Evolutionary conservation across 2,888 invertebrate genomes (phyloP), one percentile per base, ranked within the genome.

Genomic region (Thecocarcelia acutangulata): DNA sequence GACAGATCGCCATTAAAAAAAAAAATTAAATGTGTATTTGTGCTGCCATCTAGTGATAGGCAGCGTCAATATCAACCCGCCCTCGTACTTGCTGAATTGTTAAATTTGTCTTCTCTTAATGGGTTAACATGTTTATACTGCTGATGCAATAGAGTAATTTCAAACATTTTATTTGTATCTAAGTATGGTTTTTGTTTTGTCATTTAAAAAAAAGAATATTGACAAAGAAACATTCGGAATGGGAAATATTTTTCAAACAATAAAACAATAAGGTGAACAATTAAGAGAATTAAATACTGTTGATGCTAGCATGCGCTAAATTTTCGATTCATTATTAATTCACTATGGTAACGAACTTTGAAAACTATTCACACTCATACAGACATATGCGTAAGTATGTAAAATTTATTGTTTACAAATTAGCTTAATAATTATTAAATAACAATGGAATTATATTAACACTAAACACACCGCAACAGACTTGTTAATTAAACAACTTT

Each of bases 371-470:
- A 64, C 33, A 63, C 54, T 54, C 5, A 40, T 15, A 40, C 24
- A 24, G 4, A 59, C 4, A 56, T 15, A 59, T 24, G 5, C 24
- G 5, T 24, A 37, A 48, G 37, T 15, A 37, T 56, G 15, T 69
- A 54, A 64, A 72, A 52, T 48, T 24, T 50, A 73, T 81, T 81
- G 77, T 82, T 77, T 74, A 50, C 73, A 77, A 77, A 82, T 78
- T 82, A 58, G 61, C 52, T 56, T 50, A 44, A 59, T 40, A 81
- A 81, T 77, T 48, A 56, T 75, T 77, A 52, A 82, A 78, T 59
- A 82, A 78, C 77, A 82, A 81, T 77, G 15, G 24, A 48, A 68
- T 44, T 19, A 2, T 28, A 48, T 66, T 68, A 42, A 61, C 50
- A 61, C 19, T 52, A 44, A 42, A 44, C 12, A 24, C 21, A 50